A percentile compares a stretch with the other conserved stretches of the same genome.
Conservation (phyloP, 2,888 invertebrate genomes). For the Drosophila borealis region DNA sequence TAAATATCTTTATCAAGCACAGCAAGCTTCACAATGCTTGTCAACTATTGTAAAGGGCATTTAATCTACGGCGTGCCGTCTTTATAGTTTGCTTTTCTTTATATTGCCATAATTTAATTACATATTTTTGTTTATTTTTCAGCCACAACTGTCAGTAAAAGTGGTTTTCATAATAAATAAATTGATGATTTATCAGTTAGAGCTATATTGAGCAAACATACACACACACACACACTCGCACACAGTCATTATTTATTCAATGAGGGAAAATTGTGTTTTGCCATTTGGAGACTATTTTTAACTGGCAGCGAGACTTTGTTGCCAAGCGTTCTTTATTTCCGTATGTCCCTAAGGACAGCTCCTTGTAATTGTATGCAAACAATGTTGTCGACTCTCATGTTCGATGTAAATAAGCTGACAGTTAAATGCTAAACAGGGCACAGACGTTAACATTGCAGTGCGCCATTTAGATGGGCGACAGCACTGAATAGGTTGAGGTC, state of each 20-base stretch:
- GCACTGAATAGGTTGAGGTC: no score
- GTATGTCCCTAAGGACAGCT: constrained; percentile 16
- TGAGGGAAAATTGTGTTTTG: constrained; percentile 16
- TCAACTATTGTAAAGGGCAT: no score
- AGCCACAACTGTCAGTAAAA: constrained; percentile 5
- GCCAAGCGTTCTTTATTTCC: not conserved
- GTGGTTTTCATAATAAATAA: constrained; percentile 8
- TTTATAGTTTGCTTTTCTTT: not conserved
- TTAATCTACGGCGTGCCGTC: no score
- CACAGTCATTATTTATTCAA: constrained; percentile 18
- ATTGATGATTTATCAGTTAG: constrained; percentile 14
- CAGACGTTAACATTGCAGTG: constrained; percentile 36
- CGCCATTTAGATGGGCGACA: constrained; percentile 37
- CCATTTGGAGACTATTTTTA: constrained; percentile 4
- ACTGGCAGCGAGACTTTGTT: constrained; percentile 5
- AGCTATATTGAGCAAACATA: constrained; percentile 6
- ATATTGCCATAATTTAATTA: not conserved
- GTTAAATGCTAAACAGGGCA: constrained; percentile 67
- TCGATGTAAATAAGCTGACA: constrained; percentile 78
- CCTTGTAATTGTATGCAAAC: constrained; percentile 79
- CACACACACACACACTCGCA: not conserved
- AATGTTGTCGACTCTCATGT: constrained; percentile 72
- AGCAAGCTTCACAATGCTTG: no score
- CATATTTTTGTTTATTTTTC: constrained; percentile 1
- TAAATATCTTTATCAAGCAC: no score